Conservation (phyloP, 2,113 vertebrate species). For the Benthochromis sp. region DNA sequence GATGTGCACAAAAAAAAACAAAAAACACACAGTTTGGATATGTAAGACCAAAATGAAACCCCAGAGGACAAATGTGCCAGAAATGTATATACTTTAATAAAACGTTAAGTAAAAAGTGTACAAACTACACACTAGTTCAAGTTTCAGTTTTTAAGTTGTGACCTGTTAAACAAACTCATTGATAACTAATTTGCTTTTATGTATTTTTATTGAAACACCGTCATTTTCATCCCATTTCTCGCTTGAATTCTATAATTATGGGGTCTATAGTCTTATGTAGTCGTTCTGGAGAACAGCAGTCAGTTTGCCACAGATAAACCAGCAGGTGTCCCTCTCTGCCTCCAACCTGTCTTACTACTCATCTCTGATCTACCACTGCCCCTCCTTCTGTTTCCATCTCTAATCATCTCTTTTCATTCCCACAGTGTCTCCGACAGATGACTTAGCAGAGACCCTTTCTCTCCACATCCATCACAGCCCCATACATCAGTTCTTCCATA, state of each 20-base stretch:
- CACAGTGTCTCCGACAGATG: constrained; percentile 20
- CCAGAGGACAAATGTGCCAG: neutral
- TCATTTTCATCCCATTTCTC: neutral
- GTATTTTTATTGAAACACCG: neutral
- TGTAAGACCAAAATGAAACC: neutral
- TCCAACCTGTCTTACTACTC: neutral
- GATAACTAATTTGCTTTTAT: neutral
- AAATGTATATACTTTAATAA: neutral
- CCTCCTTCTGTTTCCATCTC: neutral
- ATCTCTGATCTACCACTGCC: neutral
- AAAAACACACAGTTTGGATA: neutral
- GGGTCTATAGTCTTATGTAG: neutral
- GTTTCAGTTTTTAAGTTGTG: neutral
- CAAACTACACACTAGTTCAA: neutral
- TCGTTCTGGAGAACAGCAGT: neutral
- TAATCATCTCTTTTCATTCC: constrained; percentile 17
- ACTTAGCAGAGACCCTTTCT: constrained; percentile 33
- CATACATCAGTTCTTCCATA: constrained; percentile 46
- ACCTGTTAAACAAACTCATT: neutral
- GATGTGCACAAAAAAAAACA: fast-evolving
- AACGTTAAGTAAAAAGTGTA: neutral
- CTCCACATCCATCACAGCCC: constrained; percentile 49
- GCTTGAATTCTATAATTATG: neutral
- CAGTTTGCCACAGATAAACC: neutral
- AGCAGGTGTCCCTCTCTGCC: constrained; percentile 31